Percentiles rank a stretch among this genome's conserved stretches.
Conservation (phyloP, 2,797 vertebrate genomes). For the Bradypodion ventrale region DNA sequence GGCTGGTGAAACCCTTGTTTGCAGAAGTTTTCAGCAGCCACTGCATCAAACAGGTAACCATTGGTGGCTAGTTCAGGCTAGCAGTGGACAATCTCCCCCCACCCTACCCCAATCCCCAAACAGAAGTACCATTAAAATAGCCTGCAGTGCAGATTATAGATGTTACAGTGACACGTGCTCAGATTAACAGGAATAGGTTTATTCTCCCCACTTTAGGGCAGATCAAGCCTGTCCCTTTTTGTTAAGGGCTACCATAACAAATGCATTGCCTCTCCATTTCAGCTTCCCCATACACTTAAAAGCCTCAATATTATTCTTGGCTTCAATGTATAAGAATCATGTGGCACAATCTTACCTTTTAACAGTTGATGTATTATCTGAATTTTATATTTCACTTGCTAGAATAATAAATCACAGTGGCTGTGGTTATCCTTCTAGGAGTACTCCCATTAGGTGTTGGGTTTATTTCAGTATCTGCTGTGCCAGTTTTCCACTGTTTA, state of each 20-base stretch:
- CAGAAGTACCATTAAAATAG: too few species aligned
- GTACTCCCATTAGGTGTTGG: not conserved
- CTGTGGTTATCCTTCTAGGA: not conserved
- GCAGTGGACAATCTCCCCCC: not conserved
- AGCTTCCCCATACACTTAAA: not conserved
- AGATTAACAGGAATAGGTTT: not conserved
- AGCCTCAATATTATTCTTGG: not conserved
- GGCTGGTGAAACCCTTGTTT: too few species aligned
- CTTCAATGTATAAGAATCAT: not conserved
- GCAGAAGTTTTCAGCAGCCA: not conserved
- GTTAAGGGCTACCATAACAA: not conserved
- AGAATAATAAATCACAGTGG: not conserved
- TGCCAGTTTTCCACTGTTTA: not conserved
- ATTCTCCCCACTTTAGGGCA: too few species aligned
- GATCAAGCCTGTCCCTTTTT: not conserved
- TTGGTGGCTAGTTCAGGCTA: not conserved
- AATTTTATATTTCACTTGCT: not conserved
- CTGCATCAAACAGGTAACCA: not conserved
- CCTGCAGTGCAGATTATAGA: too few species aligned
- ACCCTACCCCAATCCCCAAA: too few species aligned
- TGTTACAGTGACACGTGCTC: not conserved
- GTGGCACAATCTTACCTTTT: not conserved
- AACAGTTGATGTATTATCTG: not conserved
- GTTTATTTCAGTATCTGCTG: not conserved
- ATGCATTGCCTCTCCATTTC: not conserved